Evolutionary conservation across 2,888 invertebrate species (phyloP), one percentile per base, ranked within the genome.

Genomic region (Lysandra coridon): DNA sequence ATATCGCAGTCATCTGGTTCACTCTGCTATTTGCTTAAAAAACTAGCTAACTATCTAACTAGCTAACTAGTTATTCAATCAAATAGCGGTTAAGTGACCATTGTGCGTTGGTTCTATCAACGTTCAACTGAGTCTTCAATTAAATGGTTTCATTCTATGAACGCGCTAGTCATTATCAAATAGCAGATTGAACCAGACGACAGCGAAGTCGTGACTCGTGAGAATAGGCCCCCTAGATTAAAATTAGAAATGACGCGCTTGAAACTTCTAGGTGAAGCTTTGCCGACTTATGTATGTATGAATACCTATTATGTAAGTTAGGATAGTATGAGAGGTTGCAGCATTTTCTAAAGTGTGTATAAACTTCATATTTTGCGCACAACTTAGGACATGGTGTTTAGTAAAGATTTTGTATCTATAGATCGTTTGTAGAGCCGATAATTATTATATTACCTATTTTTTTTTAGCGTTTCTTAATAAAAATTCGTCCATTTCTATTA

Each of bases 251-350:
- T 53, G 81, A 82, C 80, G 80, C 80, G 82, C 83, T 83, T 82
- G 78, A 81, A 79, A 81, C 82, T 82, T 80, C 82, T 82, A 83
- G 82, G 60, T 40, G 82, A 81, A 80, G 83, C 83, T 82, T 83
- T 80, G 82, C 81, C 80, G 80, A 79, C 30, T 75, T 74, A 62
- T 73, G 75, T 33, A 73, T 33, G 12, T 78, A 23, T 79, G 37
- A 44, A 40, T 62, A 74, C 33, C n/a, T 44, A 74, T 33, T 33
- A 60, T 74, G 17, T n/a, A 40, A 53, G 74, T 40, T 79, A 76
- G 76, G 53, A 60, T 79, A 49, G 23, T 73, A n/a, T 37, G n/a
- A 73, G 37, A 78, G 33, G 64, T 53, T 53, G 53, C 6, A 49
- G n/a, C 17, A 78, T 78, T 64, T 64, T 64, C 5, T 64, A 33